phyloP scores from a whole-genome alignment of 1,140 invertebrate species.

The Frieseomelitta varia region DNA sequence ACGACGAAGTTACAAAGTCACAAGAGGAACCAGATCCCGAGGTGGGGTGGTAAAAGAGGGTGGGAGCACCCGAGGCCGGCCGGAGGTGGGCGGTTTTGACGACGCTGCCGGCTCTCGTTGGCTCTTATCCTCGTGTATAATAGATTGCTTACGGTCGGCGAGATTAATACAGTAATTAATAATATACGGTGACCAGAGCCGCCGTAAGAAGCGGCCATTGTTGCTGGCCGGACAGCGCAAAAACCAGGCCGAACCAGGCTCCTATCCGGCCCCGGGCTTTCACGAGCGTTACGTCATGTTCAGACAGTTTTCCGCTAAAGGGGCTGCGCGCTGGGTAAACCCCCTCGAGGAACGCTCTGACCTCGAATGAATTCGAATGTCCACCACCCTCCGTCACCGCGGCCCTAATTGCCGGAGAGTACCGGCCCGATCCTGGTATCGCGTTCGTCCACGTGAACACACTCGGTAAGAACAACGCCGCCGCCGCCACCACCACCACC shows the following conservation, averaged over 20 bases:
- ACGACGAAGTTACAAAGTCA: constrained; percentile 39
- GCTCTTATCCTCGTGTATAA: constrained; percentile 79
- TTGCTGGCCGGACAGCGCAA: constrained; percentile 78
- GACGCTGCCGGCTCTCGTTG: constrained; percentile 52
- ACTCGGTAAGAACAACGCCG: constrained; percentile 16
- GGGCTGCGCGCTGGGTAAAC: constrained; percentile 46
- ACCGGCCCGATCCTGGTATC: constrained; percentile 17
- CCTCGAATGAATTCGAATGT: constrained; percentile 77
- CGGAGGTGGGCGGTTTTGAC: constrained; percentile 33
- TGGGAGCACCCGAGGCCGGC: constrained; percentile 3
- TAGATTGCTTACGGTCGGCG: constrained; percentile 77
- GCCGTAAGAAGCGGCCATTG: constrained; percentile 76
- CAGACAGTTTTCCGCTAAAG: constrained; percentile 77
- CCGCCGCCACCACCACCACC: neutral
- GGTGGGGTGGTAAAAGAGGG: neutral
- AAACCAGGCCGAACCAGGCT: constrained; percentile 66
- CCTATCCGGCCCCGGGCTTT: constrained; percentile 67
- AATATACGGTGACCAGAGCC: constrained; percentile 78
- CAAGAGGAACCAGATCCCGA: neutral
- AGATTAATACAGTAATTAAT: constrained; percentile 83
- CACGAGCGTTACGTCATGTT: constrained; percentile 81
- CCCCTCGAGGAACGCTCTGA: constrained; percentile 53
- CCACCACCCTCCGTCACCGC: constrained; percentile 42
- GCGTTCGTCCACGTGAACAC: constrained; percentile 1
- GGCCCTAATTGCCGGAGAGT: constrained; percentile 60